phyloP scores from a whole-genome alignment of 2,113 vertebrate genomes.

The Xiphias gladius region DNA sequence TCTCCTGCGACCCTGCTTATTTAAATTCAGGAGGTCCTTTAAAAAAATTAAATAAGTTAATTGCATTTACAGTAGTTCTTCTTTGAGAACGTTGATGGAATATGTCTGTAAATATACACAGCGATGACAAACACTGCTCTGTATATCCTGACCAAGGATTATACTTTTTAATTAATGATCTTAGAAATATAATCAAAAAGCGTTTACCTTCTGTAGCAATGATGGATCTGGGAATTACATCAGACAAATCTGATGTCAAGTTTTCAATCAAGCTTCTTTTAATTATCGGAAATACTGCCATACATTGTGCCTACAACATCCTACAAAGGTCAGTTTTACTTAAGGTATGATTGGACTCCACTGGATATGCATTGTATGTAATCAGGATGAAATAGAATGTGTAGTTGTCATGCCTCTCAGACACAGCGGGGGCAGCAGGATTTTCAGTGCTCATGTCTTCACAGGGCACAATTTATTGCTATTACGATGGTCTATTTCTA shows the following conservation, averaged over 20 bases:
- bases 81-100: slow-evolving; percentile 55
- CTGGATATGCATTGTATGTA: slow-evolving; percentile 71
- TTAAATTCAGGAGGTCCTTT: slow-evolving; percentile 73
- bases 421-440: slow-evolving; percentile 76
- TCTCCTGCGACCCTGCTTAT: slow-evolving; percentile 67
- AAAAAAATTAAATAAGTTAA: slow-evolving; percentile 77
- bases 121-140: slow-evolving; percentile 30
- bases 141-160: slow-evolving; percentile 23
- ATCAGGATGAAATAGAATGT: slow-evolving; percentile 70
- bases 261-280: slow-evolving; percentile 37
- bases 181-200: slow-evolving; percentile 17
- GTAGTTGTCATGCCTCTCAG: slow-evolving; percentile 74
- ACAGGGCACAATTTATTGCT: slow-evolving; percentile 89
- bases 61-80: slow-evolving; percentile 66
- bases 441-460: slow-evolving; percentile 79
- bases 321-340: slow-evolving; percentile 59
- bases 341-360: slow-evolving; percentile 76
- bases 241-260: slow-evolving; percentile 25
- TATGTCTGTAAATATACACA: slow-evolving; percentile 53
- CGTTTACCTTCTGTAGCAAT: not conserved
- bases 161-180: not conserved
- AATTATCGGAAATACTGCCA: slow-evolving; percentile 28
- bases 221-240: slow-evolving; percentile 20
- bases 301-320: slow-evolving; percentile 15
- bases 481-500: slow-evolving; percentile 89